These are phyloP conservation scores for Tor tambroides DNA, from an alignment of 2,113 vertebrate genomes.

Conservation along the genomic window DNA sequence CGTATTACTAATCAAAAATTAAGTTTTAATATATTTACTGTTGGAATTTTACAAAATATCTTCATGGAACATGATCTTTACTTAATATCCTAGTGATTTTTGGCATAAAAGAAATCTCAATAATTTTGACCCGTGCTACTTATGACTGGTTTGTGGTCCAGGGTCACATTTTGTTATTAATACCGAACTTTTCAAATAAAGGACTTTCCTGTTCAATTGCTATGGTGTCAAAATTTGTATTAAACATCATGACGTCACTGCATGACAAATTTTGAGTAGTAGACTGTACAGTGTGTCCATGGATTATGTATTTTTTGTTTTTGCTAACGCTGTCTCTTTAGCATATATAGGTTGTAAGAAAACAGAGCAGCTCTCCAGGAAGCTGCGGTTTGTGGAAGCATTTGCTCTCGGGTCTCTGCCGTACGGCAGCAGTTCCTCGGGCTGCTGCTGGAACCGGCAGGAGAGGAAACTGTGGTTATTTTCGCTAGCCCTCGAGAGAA, in stretches of 20 bases:
- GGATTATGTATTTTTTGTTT: not conserved
- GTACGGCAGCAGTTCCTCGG: not conserved
- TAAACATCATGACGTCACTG: not conserved
- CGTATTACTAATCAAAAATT: no score
- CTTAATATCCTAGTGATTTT: no score
- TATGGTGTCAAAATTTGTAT: not conserved
- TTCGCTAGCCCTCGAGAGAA: slow-evolving; percentile 21
- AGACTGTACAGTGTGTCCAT: not conserved
- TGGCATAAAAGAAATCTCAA: no score
- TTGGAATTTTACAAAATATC: no score
- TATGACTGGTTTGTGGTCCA: no score
- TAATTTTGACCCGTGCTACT: no score
- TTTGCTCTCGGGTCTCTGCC: slow-evolving; percentile 21
- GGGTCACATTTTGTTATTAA: not conserved
- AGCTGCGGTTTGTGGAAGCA: slow-evolving; percentile 3
- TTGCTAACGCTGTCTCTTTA: not conserved
- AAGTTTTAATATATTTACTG: not conserved
- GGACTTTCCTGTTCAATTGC: no score
- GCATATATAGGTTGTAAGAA: not conserved
- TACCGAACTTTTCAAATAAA: not conserved
- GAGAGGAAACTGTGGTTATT: slow-evolving; percentile 45
- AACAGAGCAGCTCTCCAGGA: slow-evolving; percentile 44
- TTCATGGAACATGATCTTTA: no score
- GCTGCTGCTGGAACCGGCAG: slow-evolving; percentile 29
- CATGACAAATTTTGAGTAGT: no score